Evolutionary conservation across 2,113 vertebrate genomes (phyloP).

Genomic region (Connochaetes taurinus): DNA sequence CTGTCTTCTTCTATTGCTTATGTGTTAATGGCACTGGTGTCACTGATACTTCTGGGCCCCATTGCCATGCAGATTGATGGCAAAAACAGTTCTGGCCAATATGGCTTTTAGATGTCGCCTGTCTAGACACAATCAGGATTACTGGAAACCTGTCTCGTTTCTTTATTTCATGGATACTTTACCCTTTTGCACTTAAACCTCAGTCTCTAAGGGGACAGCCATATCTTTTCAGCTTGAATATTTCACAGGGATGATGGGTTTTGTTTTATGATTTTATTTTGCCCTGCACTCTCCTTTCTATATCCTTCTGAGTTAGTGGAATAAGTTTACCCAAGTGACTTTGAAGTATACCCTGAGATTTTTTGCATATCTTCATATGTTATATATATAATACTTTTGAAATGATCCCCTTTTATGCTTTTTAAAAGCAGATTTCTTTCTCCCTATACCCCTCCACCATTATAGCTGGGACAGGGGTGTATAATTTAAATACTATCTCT

Average conservation of each 20-base stretch:
- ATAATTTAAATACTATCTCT: neutral
- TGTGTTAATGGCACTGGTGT: constrained; percentile 19
- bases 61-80: constrained; percentile 57
- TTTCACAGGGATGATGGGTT: constrained; percentile 26
- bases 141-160: constrained; percentile 69
- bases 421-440: neutral
- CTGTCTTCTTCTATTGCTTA: neutral
- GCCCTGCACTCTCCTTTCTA: neutral
- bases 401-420: neutral
- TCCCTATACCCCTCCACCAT: neutral
- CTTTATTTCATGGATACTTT: constrained; percentile 66
- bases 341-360: neutral
- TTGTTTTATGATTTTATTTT: constrained; percentile 42
- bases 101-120: constrained; percentile 61
- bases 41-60: constrained; percentile 42
- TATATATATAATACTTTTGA: neutral
- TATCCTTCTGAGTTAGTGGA: neutral
- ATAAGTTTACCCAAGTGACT: neutral
- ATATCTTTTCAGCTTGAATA: constrained; percentile 56
- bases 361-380: neutral
- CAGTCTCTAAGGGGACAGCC: constrained; percentile 50
- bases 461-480: neutral
- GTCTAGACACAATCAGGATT: constrained; percentile 66
- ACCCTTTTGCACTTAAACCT: constrained; percentile 60
- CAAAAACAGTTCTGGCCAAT: constrained; percentile 42